Conservation (phyloP, 2,888 invertebrate species). For the Ligdia adustata region DNA sequence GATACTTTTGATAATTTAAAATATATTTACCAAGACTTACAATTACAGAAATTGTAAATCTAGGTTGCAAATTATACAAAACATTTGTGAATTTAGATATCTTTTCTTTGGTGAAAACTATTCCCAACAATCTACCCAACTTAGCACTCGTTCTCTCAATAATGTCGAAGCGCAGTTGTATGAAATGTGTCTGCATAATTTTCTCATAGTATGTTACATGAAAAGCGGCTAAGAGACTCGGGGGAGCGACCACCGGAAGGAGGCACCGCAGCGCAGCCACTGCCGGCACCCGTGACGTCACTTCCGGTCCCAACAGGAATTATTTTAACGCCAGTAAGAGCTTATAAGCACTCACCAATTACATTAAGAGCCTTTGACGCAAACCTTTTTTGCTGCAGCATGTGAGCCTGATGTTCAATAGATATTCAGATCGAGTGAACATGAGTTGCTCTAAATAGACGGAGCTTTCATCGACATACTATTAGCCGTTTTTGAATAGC, state of each 20-base stretch:
- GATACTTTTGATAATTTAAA: too few species aligned
- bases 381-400: conserved; percentile 47
- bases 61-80: too few species aligned
- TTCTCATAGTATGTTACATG: conserved; percentile 48
- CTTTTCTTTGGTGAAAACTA: conserved; percentile 2
- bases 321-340: conserved; percentile 60
- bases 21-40: too few species aligned
- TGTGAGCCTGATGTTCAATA: conserved; percentile 44
- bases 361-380: conserved; percentile 56
- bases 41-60: too few species aligned
- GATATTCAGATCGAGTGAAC: conserved; percentile 28
- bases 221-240: conserved; percentile 54
- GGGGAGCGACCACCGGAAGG: conserved; percentile 60
- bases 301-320: conserved; percentile 59
- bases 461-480: conserved; percentile 28
- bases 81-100: neutral
- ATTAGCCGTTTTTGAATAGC: conserved; percentile 28
- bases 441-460: conserved; percentile 37
- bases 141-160: conserved; percentile 28
- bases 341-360: conserved; percentile 52
- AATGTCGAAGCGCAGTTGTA: conserved; percentile 36
- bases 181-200: conserved; percentile 52
- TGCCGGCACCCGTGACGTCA: conserved; percentile 55
- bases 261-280: conserved; percentile 58
- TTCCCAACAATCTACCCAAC: conserved; percentile 6